Evolutionary conservation across 1,140 invertebrate genomes (phyloP).

Genomic region (Maniola jurtina): DNA sequence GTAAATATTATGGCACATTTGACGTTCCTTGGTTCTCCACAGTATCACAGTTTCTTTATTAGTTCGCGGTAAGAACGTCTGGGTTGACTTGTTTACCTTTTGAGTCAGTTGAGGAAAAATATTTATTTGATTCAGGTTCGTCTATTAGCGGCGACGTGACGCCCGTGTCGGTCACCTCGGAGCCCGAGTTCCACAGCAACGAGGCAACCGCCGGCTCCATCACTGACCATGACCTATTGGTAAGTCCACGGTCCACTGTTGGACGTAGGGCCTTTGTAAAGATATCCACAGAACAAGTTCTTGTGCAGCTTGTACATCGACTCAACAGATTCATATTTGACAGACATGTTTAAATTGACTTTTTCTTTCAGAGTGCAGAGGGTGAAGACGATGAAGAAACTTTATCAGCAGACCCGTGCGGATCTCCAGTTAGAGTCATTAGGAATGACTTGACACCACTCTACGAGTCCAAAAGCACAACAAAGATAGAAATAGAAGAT

Average conservation of each 20-base stretch:
- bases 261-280: not conserved
- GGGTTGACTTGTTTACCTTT: too few species aligned
- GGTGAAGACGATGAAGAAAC: constrained; percentile 80
- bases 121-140: constrained; percentile 75
- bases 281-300: not conserved
- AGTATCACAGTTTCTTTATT: too few species aligned
- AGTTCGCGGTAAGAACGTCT: too few species aligned
- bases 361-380: constrained; percentile 59
- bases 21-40: too few species aligned
- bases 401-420: constrained; percentile 69
- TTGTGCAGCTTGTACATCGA: not conserved
- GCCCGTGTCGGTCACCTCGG: constrained; percentile 80
- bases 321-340: not conserved
- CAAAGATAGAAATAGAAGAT: constrained; percentile 35
- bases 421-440: constrained; percentile 56
- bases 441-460: constrained; percentile 58
- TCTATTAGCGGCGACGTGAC: constrained; percentile 81
- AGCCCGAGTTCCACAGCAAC: constrained; percentile 80
- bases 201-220: constrained; percentile 80
- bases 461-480: constrained; percentile 11
- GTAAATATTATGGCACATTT: too few species aligned
- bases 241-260: constrained; percentile 27
- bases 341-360: not conserved
- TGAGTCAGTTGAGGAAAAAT: not conserved
- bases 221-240: constrained; percentile 78